Evolutionary conservation across 2,797 vertebrate species (phyloP).

Genomic region (Lacerta bilineata): DNA sequence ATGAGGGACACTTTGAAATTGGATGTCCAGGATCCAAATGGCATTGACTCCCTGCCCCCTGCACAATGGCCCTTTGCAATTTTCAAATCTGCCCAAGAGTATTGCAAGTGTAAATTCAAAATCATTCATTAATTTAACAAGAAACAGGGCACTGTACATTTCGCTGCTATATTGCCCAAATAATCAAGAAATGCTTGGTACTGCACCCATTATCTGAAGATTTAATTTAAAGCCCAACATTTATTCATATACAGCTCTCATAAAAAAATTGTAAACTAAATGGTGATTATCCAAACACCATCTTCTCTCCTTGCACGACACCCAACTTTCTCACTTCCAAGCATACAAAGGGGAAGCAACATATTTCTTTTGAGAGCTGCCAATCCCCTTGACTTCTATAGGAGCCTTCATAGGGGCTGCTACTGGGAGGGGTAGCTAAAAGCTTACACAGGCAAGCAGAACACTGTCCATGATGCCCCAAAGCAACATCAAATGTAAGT

Average conservation of each 20-base stretch:
- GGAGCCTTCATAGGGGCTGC: not conserved
- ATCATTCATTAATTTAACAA: too few species aligned
- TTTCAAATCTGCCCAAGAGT: too few species aligned
- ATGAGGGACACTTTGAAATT: not conserved
- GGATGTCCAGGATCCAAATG: not conserved
- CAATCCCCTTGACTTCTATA: not conserved
- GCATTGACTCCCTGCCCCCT: too few species aligned
- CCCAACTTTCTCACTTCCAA: not conserved
- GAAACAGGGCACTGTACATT: too few species aligned
- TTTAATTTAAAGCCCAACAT: too few species aligned
- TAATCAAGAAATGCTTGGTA: too few species aligned
- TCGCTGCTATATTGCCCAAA: too few species aligned
- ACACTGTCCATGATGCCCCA: not conserved
- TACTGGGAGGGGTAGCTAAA: not conserved
- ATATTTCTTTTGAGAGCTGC: not conserved
- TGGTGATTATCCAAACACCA: not conserved
- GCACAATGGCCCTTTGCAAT: too few species aligned
- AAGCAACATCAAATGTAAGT: not conserved
- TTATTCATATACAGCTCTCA: not conserved
- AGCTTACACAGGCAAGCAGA: not conserved
- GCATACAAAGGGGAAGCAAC: not conserved
- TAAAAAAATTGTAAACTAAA: conserved; percentile 10
- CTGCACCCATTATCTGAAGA: too few species aligned
- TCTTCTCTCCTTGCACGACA: not conserved
- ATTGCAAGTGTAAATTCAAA: too few species aligned